phyloP scores from a whole-genome alignment of 1,140 invertebrate species.

The Penaeus vannamei region DNA sequence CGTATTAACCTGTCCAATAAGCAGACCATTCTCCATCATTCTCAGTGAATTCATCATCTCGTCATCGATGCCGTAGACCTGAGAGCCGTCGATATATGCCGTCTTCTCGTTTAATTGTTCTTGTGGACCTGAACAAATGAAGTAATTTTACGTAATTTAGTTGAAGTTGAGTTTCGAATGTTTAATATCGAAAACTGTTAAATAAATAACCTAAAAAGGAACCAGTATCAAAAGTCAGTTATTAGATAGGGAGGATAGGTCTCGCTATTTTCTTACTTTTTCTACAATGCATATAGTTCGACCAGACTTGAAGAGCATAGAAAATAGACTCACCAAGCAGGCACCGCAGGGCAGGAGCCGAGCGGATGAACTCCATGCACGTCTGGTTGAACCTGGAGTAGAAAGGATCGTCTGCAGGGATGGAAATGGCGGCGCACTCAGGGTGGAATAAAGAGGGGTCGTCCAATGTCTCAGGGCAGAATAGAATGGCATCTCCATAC shows the following conservation, averaged over 20 bases:
- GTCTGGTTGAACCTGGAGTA: slow-evolving; percentile 73
- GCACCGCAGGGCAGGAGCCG: slow-evolving; percentile 83
- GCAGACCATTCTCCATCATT: slow-evolving; percentile 78
- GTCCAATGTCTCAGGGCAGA: too few species aligned
- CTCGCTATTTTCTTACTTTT: too few species aligned
- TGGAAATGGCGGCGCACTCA: slow-evolving; percentile 84
- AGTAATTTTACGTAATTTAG: not conserved
- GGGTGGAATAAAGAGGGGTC: slow-evolving; percentile 71
- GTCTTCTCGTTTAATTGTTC: slow-evolving; percentile 88
- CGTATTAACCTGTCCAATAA: not conserved
- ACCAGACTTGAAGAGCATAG: too few species aligned
- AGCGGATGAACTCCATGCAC: slow-evolving; percentile 87
- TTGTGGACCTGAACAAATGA: slow-evolving; percentile 77
- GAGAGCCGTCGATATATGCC: slow-evolving; percentile 90
- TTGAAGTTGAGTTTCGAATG: not conserved
- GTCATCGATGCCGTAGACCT: slow-evolving; percentile 89
- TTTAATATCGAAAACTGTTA: not conserved
- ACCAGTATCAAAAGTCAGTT: too few species aligned
- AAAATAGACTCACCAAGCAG: slow-evolving; percentile 62
- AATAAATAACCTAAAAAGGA: not conserved
- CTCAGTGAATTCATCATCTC: slow-evolving; percentile 82
- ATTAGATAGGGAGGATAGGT: too few species aligned
- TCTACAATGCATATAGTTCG: not conserved
- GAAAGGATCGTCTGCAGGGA: slow-evolving; percentile 82
- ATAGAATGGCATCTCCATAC: too few species aligned